These are phyloP conservation scores for Piaya cayana DNA, from an alignment of 2,113 vertebrate species.

Conservation along the genomic window DNA sequence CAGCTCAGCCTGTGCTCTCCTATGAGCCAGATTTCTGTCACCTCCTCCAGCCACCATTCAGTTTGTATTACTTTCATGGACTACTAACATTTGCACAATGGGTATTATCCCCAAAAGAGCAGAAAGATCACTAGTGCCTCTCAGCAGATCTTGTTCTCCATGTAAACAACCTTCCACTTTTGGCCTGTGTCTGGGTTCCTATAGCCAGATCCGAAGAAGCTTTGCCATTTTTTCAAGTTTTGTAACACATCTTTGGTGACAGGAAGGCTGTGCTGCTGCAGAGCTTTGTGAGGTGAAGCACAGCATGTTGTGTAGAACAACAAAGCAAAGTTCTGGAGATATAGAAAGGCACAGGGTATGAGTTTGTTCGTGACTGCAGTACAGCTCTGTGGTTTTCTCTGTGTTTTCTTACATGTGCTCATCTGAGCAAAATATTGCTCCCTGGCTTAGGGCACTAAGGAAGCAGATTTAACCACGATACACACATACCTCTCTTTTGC, in stretches of 20 bases:
- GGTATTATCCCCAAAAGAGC: neutral
- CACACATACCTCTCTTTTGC: neutral
- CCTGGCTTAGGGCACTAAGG: neutral
- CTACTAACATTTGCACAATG: neutral
- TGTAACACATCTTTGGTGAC: neutral
- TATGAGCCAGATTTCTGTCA: neutral
- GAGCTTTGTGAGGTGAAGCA: neutral
- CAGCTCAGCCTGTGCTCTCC: neutral
- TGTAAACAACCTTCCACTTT: neutral
- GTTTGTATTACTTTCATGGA: neutral
- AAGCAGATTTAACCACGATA: neutral
- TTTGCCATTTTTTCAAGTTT: neutral
- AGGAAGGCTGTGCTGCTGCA: neutral
- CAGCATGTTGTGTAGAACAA: neutral
- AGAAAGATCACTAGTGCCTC: neutral
- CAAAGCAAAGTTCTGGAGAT: neutral
- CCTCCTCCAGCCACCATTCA: neutral
- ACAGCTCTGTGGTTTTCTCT: neutral
- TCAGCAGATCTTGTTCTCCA: neutral
- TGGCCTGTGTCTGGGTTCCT: neutral
- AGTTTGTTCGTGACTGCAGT: neutral
- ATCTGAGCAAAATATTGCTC: neutral
- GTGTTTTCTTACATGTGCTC: neutral
- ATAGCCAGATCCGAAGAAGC: neutral
- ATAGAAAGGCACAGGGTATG: accelerated